Conservation (phyloP, 2,888 invertebrate species). For the Acleris emargana region DNA sequence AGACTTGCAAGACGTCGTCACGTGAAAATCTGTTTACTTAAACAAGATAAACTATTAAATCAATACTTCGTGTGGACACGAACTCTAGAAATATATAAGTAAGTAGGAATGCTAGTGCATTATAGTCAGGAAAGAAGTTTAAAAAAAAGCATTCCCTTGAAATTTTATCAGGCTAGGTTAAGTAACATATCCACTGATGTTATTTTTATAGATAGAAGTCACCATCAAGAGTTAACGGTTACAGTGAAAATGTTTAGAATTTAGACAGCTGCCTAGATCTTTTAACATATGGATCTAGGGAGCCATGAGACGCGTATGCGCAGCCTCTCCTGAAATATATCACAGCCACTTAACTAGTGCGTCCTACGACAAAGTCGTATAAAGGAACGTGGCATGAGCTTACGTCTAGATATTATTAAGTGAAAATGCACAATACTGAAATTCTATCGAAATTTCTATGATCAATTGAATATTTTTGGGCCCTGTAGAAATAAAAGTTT, state of each 20-base stretch:
- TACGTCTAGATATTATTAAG: constrained; percentile 9
- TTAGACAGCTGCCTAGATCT: constrained; percentile 49
- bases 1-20: too few relatives aligned
- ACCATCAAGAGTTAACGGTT: too few relatives aligned
- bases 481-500: neutral
- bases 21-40: too few relatives aligned
- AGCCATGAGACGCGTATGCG: constrained; percentile 38
- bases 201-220: too few relatives aligned
- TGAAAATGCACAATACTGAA: constrained; percentile 31
- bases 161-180: too few relatives aligned
- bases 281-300: constrained; percentile 67
- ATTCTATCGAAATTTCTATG: constrained; percentile 6
- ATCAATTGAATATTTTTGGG: neutral
- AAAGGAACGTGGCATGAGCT: constrained; percentile 19
- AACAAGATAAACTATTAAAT: too few relatives aligned
- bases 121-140: too few relatives aligned
- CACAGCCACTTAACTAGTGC: constrained; percentile 72
- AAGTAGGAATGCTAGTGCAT: too few relatives aligned
- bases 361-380: constrained; percentile 39
- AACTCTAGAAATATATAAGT: too few relatives aligned
- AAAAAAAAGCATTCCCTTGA: too few relatives aligned
- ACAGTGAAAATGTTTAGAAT: constrained; percentile 13
- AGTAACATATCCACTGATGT: too few relatives aligned
- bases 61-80: too few relatives aligned
- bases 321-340: constrained; percentile 43